These are phyloP conservation scores for Oncorhynchus mykiss DNA, from an alignment of 2,113 vertebrate species.

Conservation along the genomic window DNA sequence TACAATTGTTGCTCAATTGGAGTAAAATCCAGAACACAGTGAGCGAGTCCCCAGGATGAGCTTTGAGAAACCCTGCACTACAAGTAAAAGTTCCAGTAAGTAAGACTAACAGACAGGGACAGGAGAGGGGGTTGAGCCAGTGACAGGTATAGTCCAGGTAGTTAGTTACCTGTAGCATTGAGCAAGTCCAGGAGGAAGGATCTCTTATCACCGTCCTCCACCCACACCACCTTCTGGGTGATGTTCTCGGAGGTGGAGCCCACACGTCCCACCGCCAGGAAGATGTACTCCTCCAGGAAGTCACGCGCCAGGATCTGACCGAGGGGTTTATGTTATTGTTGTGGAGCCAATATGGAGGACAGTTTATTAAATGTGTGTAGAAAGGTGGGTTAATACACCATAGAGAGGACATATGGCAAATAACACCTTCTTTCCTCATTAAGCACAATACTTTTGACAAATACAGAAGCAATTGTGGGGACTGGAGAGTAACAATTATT, in stretches of 20 bases:
- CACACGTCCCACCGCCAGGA: constrained; percentile 94
- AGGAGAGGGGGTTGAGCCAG: background rate
- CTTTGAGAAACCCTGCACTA: too few species aligned
- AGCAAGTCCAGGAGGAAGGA: constrained; percentile 96
- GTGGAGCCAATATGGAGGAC: too few species aligned
- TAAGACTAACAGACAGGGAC: background rate
- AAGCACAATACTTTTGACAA: too few species aligned
- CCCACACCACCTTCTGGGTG: constrained; percentile 99
- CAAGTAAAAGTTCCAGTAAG: background rate
- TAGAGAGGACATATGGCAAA: background rate
- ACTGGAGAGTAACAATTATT: too few species aligned
- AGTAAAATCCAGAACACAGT: too few species aligned
- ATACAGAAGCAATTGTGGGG: too few species aligned
- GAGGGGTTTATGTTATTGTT: too few species aligned
- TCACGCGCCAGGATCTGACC: constrained; percentile 93
- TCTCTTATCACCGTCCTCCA: constrained; percentile 92
- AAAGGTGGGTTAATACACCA: background rate
- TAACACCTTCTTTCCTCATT: too few species aligned
- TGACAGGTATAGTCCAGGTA: background rate
- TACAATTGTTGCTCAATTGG: too few species aligned
- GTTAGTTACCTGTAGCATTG: constrained; percentile 94
- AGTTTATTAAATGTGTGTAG: too few species aligned
- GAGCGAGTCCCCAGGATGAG: too few species aligned
- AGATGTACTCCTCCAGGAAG: constrained; percentile 98
- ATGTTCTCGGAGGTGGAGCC: constrained; percentile 99